Base-by-base conservation (phyloP, 2,888 invertebrate genomes). In the Teinopalpus imperialis region DNA sequence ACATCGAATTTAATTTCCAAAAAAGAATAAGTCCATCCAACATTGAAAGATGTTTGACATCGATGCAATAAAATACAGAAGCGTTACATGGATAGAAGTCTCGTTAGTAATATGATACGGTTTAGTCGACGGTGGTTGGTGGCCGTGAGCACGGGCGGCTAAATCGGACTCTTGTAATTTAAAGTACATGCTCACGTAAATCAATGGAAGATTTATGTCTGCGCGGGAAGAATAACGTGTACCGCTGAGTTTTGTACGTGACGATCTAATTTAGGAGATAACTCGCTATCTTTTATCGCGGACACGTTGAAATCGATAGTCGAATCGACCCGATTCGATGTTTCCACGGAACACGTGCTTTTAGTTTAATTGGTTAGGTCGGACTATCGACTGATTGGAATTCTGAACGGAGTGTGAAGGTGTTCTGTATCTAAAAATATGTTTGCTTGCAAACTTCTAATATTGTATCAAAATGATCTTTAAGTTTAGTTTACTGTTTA, bases 131-230 rank as follows among this genome's bases (percentile, higher is more conserved):
- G 24, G 34, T 23, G 23, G 35, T 20, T 21, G 3, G 37, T 37
- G 10, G 47, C 45, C 42, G 45, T 42, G 49, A 49, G 56, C 56
- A 49, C 52, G 63, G 60, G 53, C 59, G 53, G 55, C 66, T 68
- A 67, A 74, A 74, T 69, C 61, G 51, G 72, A 63, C 57, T 56
- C 66, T 61, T 66, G 69, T 76, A 77, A 76, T 75, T 72, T 75
- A 70, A 62, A 70, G 67, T 69, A 66, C 67, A 64, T 64, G 61
- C 65, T 59, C 59, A 57, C 59, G 70, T 78, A 80, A 79, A 81
- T 80, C 77, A 78, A 66, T 61, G 56, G 61, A 68, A 73, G 79
- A 80, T 81, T 79, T 79, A 81, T 63, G 63, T 52, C 52, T 56
- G 54, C 52, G 57, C 56, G 52, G 51, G 56, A 59, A 59, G 57